Conservation (phyloP, 2,888 invertebrate species). For the Callosobruchus maculatus region DNA sequence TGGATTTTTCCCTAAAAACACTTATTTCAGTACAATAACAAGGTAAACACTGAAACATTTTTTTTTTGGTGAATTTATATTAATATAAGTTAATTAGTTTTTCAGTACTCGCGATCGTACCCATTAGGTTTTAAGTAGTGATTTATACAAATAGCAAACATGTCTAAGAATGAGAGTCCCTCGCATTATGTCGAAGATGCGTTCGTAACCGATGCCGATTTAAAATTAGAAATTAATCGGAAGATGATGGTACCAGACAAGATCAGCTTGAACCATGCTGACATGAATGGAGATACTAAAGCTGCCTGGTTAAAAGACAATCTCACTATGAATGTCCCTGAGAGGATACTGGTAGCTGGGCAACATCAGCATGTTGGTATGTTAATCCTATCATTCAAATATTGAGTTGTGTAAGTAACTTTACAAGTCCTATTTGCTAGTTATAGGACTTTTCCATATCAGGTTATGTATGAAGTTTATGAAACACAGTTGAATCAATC, state of each 20-base stretch:
- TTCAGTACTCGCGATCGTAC: too few species aligned
- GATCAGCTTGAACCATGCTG: conserved; percentile 59
- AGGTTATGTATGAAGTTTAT: too few species aligned
- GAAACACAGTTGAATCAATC: too few species aligned
- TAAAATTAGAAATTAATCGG: conserved; percentile 72
- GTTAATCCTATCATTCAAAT: conserved; percentile 4
- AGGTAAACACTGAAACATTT: too few species aligned
- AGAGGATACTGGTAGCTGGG: conserved; percentile 86
- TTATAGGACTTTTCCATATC: too few species aligned
- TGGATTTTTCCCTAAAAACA: too few species aligned
- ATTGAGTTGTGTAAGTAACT: conserved; percentile 1
- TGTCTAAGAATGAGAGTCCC: conserved; percentile 62
- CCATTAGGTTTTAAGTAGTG: too few species aligned
- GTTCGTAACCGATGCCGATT: conserved; percentile 56
- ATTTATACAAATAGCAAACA: too few species aligned
- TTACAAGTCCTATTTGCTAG: too few species aligned
- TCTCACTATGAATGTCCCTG: conserved; percentile 90
- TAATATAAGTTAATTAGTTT: too few species aligned
- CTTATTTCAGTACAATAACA: too few species aligned
- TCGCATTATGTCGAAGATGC: conserved; percentile 66
- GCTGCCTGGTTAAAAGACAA: conserved; percentile 68
- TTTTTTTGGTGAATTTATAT: too few species aligned
- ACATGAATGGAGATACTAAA: conserved; percentile 59
- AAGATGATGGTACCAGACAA: conserved; percentile 80
- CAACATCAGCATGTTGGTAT: conserved; percentile 65